phyloP scores from a whole-genome alignment of 1,140 invertebrate genomes.

The Danaus plexippus region DNA sequence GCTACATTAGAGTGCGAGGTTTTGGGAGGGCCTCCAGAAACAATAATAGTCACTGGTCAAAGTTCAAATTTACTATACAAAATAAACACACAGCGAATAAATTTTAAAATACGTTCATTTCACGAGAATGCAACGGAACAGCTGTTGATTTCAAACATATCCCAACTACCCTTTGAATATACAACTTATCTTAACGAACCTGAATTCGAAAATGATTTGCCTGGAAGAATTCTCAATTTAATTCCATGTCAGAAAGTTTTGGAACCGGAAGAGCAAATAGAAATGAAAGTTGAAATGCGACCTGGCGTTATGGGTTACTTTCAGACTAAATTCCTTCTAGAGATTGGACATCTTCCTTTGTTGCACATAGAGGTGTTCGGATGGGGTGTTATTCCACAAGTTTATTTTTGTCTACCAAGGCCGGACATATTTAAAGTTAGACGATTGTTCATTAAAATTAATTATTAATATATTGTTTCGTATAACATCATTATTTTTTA shows the following conservation, averaged over 20 bases:
- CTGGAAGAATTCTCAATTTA: constrained; percentile 45
- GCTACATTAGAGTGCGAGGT: constrained; percentile 58
- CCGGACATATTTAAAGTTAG: constrained; percentile 37
- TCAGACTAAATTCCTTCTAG: constrained; percentile 45
- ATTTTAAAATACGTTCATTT: constrained; percentile 63
- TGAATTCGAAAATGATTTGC: constrained; percentile 38
- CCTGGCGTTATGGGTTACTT: constrained; percentile 60
- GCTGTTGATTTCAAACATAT: constrained; percentile 43
- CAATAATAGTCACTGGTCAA: constrained; percentile 45
- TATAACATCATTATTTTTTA: constrained; percentile 24
- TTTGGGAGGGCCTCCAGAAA: constrained; percentile 53
- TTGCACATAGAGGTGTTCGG: constrained; percentile 57
- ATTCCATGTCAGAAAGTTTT: constrained; percentile 41
- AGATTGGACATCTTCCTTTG: constrained; percentile 53
- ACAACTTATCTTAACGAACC: constrained; percentile 54
- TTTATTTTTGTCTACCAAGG: constrained; percentile 47
- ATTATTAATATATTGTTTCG: constrained; percentile 1
- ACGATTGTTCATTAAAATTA: constrained; percentile 1
- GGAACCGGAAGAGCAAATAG: constrained; percentile 38
- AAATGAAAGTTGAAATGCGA: constrained; percentile 44
- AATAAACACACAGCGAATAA: constrained; percentile 44
- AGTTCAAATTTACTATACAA: constrained; percentile 55
- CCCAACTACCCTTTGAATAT: constrained; percentile 51
- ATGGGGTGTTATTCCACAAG: constrained; percentile 61
- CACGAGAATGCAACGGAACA: constrained; percentile 52